Evolutionary conservation across 1,140 invertebrate genomes (phyloP).

Genomic region (Lamellibrachia luymesi): DNA sequence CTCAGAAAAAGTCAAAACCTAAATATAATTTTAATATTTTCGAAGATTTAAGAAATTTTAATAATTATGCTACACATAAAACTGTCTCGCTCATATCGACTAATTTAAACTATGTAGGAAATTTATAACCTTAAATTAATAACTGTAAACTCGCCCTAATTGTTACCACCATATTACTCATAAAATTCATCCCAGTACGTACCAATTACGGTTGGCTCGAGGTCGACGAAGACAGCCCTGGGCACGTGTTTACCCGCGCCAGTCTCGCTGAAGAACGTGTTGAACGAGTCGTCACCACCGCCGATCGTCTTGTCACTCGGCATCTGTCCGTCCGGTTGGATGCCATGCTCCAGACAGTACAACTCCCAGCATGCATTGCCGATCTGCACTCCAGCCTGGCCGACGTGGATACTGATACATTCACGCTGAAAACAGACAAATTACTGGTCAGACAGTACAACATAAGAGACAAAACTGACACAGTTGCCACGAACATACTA

Average conservation of each 20-base stretch:
- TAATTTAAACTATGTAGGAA: too few species aligned
- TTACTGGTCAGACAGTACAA: background rate
- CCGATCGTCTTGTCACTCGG: background rate
- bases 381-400: background rate
- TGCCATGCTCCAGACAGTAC: background rate
- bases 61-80: too few species aligned
- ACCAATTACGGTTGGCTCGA: background rate
- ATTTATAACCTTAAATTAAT: too few species aligned
- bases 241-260: background rate
- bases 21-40: too few species aligned
- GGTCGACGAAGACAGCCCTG: background rate
- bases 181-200: background rate
- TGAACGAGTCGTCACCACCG: background rate
- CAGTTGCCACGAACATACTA: too few species aligned
- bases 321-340: background rate
- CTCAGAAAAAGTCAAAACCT: too few species aligned
- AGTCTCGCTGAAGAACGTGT: background rate
- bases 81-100: too few species aligned
- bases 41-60: too few species aligned
- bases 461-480: too few species aligned
- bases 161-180: too few species aligned
- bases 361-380: background rate
- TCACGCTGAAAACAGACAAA: background rate
- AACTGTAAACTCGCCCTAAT: too few species aligned
- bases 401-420: background rate